Percentiles rank a stretch among this genome's conserved stretches.
Evolutionary conservation across 1,140 invertebrate genomes (phyloP).

Genomic region (Planococcus citri): DNA sequence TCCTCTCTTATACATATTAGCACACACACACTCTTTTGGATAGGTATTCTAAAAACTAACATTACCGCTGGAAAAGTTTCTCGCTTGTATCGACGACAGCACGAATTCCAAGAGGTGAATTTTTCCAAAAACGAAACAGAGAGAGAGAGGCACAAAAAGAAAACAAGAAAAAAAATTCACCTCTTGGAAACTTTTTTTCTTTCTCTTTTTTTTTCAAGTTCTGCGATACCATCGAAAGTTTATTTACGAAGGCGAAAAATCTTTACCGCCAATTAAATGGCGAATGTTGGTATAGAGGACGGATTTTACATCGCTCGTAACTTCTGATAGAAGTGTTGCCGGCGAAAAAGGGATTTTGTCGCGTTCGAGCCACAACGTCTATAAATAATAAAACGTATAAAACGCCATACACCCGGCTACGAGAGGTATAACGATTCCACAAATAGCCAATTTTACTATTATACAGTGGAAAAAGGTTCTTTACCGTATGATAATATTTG

Average conservation of each 20-base stretch:
- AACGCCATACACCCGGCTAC: neutral
- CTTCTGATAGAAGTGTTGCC: neutral
- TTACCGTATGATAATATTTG: constrained; percentile 16
- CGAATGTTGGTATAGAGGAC: neutral
- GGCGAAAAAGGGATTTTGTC: constrained; percentile 1
- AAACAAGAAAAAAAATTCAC: too few relatives aligned
- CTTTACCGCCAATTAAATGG: neutral
- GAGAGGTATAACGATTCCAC: constrained; percentile 11
- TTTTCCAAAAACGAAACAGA: too few relatives aligned
- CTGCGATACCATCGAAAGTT: too few relatives aligned
- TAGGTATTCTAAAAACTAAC: too few relatives aligned
- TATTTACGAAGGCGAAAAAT: neutral
- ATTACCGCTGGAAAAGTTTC: too few relatives aligned
- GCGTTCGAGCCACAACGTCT: constrained; percentile 9
- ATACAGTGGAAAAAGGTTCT: constrained; percentile 14
- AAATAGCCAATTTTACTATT: constrained; percentile 20
- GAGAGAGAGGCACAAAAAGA: too few relatives aligned
- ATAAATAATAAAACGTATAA: constrained; percentile 19
- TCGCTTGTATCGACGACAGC: too few relatives aligned
- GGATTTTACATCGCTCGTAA: constrained; percentile 13
- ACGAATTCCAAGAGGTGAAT: too few relatives aligned
- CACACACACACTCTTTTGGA: too few relatives aligned
- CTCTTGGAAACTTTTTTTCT: too few relatives aligned
- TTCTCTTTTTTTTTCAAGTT: too few relatives aligned
- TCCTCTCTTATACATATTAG: too few relatives aligned